phyloP scores from a whole-genome alignment of 2,888 invertebrate genomes.

The Cantharis nigra region DNA sequence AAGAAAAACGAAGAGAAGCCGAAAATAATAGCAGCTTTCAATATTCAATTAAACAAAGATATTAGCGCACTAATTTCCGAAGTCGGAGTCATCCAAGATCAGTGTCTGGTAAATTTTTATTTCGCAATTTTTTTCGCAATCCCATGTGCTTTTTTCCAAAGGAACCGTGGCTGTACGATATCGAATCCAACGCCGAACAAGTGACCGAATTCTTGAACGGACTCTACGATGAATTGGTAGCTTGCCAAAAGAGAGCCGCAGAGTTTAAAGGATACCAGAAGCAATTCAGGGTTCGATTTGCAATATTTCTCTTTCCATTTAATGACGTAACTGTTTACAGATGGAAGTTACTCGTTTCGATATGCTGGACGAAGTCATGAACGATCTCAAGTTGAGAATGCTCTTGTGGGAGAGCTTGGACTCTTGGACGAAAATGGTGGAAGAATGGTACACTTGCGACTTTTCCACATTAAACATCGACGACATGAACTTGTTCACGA shows the following conservation, averaged over 20 bases:
- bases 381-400: slow-evolving; percentile 78
- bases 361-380: slow-evolving; percentile 77
- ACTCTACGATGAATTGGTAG: slow-evolving; percentile 65
- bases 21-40: slow-evolving; percentile 72
- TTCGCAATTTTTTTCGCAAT: background rate
- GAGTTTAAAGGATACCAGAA: slow-evolving; percentile 83
- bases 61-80: slow-evolving; percentile 74
- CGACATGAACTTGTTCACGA: slow-evolving; percentile 69
- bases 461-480: slow-evolving; percentile 73
- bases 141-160: slow-evolving; percentile 48
- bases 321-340: slow-evolving; percentile 50
- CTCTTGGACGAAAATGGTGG: slow-evolving; percentile 71
- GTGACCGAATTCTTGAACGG: slow-evolving; percentile 68
- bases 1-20: slow-evolving; percentile 70
- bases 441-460: slow-evolving; percentile 68
- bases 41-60: slow-evolving; percentile 76
- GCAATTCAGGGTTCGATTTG: slow-evolving; percentile 71
- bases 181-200: slow-evolving; percentile 69
- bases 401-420: slow-evolving; percentile 79
- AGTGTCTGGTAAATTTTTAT: slow-evolving; percentile 64
- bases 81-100: slow-evolving; percentile 73
- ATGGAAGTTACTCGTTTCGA: slow-evolving; percentile 84
- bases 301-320: slow-evolving; percentile 1
- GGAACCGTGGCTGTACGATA: slow-evolving; percentile 77
- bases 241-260: slow-evolving; percentile 69